Conservation (phyloP, 2,113 vertebrate species). For the Strix uralensis region DNA sequence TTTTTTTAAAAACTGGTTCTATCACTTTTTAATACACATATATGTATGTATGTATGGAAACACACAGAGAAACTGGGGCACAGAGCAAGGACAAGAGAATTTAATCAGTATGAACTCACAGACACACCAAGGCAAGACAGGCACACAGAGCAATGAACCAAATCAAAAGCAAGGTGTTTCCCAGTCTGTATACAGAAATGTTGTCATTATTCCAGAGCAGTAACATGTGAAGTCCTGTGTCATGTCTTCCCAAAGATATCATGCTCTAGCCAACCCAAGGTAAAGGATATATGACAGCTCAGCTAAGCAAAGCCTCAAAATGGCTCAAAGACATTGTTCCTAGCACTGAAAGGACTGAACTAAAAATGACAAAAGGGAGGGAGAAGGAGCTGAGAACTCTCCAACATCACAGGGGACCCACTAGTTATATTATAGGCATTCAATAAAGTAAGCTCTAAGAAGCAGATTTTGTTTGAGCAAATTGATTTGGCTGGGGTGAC, state of each 20-base stretch:
- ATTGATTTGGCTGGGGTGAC: background rate
- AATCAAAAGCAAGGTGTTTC: background rate
- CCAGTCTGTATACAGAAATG: background rate
- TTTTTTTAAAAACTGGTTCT: background rate
- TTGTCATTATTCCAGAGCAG: background rate
- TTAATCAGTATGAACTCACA: background rate
- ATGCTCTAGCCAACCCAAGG: background rate
- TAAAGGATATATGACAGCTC: background rate
- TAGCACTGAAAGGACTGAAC: background rate
- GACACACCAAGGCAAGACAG: background rate
- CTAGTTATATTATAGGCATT: background rate
- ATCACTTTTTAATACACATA: background rate
- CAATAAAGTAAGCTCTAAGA: background rate
- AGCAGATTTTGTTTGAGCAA: background rate
- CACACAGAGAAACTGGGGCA: background rate
- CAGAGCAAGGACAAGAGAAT: background rate
- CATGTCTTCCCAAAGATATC: background rate
- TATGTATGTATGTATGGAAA: background rate
- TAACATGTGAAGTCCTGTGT: background rate
- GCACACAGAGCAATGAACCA: background rate
- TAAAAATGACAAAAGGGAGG: background rate
- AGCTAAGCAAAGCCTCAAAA: background rate
- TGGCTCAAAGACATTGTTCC: fast-evolving
- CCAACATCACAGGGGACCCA: background rate
- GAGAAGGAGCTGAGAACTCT: background rate